A percentile compares a stretch with the other conserved stretches of the same genome.
phyloP scores from a whole-genome alignment of 2,888 invertebrate genomes.

The Acanthoscelides obtectus region DNA sequence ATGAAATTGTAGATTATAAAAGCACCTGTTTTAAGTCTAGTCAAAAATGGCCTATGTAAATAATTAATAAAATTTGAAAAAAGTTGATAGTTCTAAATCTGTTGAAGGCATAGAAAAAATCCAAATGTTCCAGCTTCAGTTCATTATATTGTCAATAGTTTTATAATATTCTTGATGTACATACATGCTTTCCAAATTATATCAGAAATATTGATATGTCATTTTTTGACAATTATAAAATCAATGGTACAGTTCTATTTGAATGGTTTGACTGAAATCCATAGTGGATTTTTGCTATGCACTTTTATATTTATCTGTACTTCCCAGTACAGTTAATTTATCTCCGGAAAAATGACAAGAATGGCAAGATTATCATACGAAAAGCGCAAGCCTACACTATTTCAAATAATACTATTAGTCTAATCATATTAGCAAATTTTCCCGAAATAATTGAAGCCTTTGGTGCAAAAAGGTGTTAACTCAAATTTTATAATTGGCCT shows the following conservation, averaged over 20 bases:
- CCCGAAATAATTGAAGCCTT: too few species aligned
- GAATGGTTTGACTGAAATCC: background rate
- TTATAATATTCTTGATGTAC: background rate
- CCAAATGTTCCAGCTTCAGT: background rate
- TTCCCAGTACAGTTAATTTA: background rate
- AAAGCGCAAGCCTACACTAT: too few species aligned
- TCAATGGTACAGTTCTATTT: background rate
- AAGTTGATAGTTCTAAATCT: background rate
- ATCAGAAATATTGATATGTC: background rate
- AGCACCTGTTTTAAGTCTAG: constrained; percentile 27
- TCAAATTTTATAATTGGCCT: too few species aligned
- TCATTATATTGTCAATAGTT: background rate
- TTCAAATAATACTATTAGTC: too few species aligned
- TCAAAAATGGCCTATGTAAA: constrained; percentile 31
- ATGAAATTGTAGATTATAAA: constrained; percentile 15
- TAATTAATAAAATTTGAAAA: constrained; percentile 4
- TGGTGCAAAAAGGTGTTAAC: too few species aligned
- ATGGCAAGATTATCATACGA: background rate
- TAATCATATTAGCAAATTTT: too few species aligned
- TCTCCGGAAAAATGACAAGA: background rate
- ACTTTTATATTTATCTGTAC: background rate
- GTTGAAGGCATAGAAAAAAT: background rate
- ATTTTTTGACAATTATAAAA: background rate
- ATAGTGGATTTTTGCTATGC: background rate
- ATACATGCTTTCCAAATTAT: background rate